A percentile compares a stretch with the other conserved stretches of the same genome.
These are phyloP conservation scores for Bombus polaris DNA, from an alignment of 1,140 invertebrate genomes.

Conservation along the genomic window DNA sequence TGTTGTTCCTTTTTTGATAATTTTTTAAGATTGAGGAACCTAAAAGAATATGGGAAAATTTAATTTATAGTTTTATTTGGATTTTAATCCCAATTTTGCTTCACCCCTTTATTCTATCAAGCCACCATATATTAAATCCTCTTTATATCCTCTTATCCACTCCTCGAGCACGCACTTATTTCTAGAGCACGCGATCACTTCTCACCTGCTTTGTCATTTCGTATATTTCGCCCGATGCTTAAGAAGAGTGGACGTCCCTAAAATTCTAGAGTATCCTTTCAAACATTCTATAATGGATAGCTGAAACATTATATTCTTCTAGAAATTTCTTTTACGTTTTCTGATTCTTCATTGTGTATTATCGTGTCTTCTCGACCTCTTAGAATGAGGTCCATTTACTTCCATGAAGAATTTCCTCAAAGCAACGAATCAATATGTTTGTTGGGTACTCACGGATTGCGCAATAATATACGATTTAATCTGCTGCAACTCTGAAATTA, in stretches of 20 bases:
- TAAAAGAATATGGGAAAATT: neutral
- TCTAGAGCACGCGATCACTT: constrained; percentile 17
- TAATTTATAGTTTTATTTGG: neutral
- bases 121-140: neutral
- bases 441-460: too few species aligned
- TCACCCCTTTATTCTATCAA: neutral
- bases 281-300: neutral
- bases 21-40: too few species aligned
- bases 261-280: constrained; percentile 15
- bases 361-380: neutral
- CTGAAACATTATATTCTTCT: neutral
- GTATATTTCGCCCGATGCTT: neutral
- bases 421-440: too few species aligned
- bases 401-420: neutral
- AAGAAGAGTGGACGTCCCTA: neutral
- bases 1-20: too few species aligned
- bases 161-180: constrained; percentile 17
- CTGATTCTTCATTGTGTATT: neutral
- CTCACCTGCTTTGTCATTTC: constrained; percentile 45
- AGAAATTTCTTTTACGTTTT: constrained; percentile 10
- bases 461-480: neutral
- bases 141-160: neutral
- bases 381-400: neutral
- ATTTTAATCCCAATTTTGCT: neutral
- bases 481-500: neutral